Base-by-base conservation (phyloP, 2,888 invertebrate species). In the Pinctada fucata region DNA sequence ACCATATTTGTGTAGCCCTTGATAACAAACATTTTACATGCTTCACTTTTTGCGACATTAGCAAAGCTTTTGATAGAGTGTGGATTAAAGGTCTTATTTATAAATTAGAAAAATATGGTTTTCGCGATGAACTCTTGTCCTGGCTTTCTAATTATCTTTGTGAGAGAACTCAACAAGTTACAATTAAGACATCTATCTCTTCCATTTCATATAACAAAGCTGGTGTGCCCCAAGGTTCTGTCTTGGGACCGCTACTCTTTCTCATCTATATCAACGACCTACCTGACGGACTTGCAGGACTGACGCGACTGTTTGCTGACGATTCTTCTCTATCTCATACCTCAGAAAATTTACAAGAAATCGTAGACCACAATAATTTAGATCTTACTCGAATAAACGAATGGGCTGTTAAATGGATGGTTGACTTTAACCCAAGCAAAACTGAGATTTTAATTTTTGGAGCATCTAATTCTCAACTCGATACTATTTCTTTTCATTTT, bases 11-110 rank as follows among this genome's bases (percentile, higher is more conserved):
- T 65, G 16, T 69, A 63, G 51, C 79, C 2, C 68, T 80, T 58
- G 80, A 77, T 58, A 70, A 77, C 10, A 72, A 72, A 49, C n/a
- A 72, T 50, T 45, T 49, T 31, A 64, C 77, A 16, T 78, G 82
- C 75, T 66, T 80, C 10, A 76, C 82, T 50, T 83, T 80, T 63
- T 80, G 75, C 80, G 78, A 81, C 68, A 72, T 79, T 49, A 76
- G 76, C 8, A 82, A 81, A 75, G 81, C 81, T 2, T 82, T 82
- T 72, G 83, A 82, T 72, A 49, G 82, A 13, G 79, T 83, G 3
- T 82, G 82, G 80, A 75, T 80, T 72, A 66, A 51, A n/a, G n/a
- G 58, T 79, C 78, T 3, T 67, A n/a, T 81, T 8, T 13, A 80
- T 8, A 77, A 83, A 72, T 31, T 84, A 5, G 65, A 78, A 63